phyloP scores from a whole-genome alignment of 2,797 vertebrate genomes.

The Schizothorax lantsangensis region DNA sequence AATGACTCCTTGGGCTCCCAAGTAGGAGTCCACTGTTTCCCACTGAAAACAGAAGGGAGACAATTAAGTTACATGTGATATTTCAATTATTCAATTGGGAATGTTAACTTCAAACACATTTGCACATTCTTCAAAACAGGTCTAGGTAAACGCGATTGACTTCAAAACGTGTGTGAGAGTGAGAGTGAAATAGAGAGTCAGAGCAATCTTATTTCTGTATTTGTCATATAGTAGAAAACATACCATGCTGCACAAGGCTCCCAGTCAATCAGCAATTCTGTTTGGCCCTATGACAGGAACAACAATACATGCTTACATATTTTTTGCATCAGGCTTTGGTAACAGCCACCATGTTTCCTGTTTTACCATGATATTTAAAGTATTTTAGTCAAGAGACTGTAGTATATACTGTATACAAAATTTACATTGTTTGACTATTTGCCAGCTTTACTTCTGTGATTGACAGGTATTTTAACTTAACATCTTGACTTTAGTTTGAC shows the following conservation, averaged over 20 bases:
- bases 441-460: no score
- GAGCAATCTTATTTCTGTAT: constrained; percentile 3
- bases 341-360: no score
- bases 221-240: background rate
- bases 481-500: no score
- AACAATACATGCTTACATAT: no score
- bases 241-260: background rate
- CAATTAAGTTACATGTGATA: background rate
- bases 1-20: constrained; percentile 15
- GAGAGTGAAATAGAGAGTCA: constrained; percentile 1
- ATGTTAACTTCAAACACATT: background rate
- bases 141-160: background rate
- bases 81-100: constrained; percentile 1
- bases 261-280: background rate
- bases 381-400: no score
- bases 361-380: no score
- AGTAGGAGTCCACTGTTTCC: constrained; percentile 12
- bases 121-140: background rate
- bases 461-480: no score
- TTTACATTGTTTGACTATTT: no score
- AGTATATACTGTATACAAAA: no score
- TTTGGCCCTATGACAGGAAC: constrained; percentile 1
- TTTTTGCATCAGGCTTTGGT: no score
- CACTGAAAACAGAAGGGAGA: background rate
- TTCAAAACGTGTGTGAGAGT: background rate